A percentile compares a stretch with the other conserved stretches of the same genome.
Evolutionary conservation across 2,888 invertebrate genomes (phyloP).

Genomic region (Melinaea menophilus): DNA sequence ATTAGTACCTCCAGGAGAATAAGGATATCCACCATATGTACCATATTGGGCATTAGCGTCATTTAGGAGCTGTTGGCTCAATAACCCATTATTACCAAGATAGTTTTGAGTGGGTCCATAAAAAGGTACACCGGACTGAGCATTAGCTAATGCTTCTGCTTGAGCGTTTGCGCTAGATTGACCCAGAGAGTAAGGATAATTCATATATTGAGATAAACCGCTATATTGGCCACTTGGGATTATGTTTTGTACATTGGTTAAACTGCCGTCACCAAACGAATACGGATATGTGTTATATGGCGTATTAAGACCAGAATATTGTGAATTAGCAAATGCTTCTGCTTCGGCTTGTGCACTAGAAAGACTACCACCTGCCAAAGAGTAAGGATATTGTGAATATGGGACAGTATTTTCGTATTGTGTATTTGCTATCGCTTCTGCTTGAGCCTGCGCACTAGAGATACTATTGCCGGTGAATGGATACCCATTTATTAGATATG

Average conservation of each 20-base stretch:
- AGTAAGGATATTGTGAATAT: conserved; percentile 5
- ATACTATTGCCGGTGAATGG: too few species aligned
- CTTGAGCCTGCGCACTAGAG: conserved; percentile 2
- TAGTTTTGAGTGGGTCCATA: background rate
- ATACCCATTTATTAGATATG: too few species aligned
- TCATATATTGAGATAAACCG: background rate
- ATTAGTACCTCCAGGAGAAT: conserved; percentile 12
- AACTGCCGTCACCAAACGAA: background rate
- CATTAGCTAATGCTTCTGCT: conserved; percentile 6
- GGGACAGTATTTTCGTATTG: background rate
- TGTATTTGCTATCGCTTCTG: conserved; percentile 14
- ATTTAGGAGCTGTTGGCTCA: background rate
- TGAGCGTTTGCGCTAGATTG: conserved; percentile 14
- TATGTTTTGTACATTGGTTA: background rate
- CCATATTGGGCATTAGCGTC: conserved; percentile 4
- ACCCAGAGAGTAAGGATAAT: conserved; percentile 6
- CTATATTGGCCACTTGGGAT: background rate
- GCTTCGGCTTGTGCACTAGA: conserved; percentile 13
- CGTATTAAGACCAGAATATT: conserved; percentile 1
- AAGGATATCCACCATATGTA: conserved; percentile 8
- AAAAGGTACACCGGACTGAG: background rate
- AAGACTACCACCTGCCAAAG: conserved; percentile 3
- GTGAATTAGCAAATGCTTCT: conserved; percentile 15
- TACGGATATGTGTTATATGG: conserved; percentile 1
- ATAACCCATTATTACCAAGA: background rate